Conservation (phyloP, 1,140 invertebrate species). For the Plectrocnemia conspersa region DNA sequence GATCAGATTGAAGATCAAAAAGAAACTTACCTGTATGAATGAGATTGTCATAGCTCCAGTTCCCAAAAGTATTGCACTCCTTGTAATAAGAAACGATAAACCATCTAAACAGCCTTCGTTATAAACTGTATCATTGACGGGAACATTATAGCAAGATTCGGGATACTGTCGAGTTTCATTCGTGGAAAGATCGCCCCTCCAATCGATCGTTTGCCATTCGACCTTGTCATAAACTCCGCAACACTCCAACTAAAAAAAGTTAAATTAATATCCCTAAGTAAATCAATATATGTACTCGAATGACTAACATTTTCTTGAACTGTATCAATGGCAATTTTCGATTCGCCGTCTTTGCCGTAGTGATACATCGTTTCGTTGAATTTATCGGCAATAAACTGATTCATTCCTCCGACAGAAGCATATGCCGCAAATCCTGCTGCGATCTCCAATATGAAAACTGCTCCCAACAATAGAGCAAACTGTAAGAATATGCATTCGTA, state of each 20-base stretch:
- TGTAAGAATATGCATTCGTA: slow-evolving; percentile 41
- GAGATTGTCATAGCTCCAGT: slow-evolving; percentile 76
- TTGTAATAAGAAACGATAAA: slow-evolving; percentile 62
- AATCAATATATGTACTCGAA: not conserved
- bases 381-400: slow-evolving; percentile 52
- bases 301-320: slow-evolving; percentile 58
- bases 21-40: slow-evolving; percentile 63
- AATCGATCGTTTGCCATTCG: slow-evolving; percentile 59
- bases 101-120: slow-evolving; percentile 61
- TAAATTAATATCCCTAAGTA: slow-evolving; percentile 3
- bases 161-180: slow-evolving; percentile 48
- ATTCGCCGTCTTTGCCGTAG: slow-evolving; percentile 52
- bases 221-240: slow-evolving; percentile 61
- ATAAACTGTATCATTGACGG: slow-evolving; percentile 23
- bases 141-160: slow-evolving; percentile 51
- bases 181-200: slow-evolving; percentile 36
- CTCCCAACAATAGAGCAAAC: slow-evolving; percentile 73
- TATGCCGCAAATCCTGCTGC: slow-evolving; percentile 76
- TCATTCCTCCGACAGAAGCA: slow-evolving; percentile 60
- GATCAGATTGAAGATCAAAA: slow-evolving; percentile 77
- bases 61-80: slow-evolving; percentile 70
- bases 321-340: slow-evolving; percentile 56
- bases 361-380: slow-evolving; percentile 54
- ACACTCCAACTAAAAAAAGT: slow-evolving; percentile 61
- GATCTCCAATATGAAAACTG: slow-evolving; percentile 78